Base-by-base conservation (phyloP, 1,140 invertebrate genomes). In the Dolichoris vasculosae region DNA sequence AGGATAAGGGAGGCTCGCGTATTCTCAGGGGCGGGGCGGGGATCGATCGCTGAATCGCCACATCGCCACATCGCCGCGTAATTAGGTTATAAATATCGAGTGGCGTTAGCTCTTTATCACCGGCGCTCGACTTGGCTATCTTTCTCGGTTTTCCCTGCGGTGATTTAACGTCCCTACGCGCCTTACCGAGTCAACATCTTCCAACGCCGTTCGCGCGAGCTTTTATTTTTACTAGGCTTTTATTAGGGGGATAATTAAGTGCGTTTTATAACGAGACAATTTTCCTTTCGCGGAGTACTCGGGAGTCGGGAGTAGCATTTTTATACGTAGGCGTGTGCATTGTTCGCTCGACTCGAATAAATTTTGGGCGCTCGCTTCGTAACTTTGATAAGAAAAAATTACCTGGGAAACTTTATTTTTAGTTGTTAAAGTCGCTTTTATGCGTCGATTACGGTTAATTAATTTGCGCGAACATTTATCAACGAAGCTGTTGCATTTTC, bases 41-140 rank as follows among this genome's bases (percentile, higher is more conserved):
- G 71, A 43, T 32, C 26, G 9, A 9, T 48, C 40, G 40, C 43
- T 13, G 20, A 38, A 35, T 59, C 75, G 75, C 43, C 46, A 32
- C 59, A 84, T 84, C 84, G 30, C 51, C 32, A 30, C 75, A 84
- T 84, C 76, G 63, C n/a, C 73, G 63, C 59, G 20, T 85, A 85
- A 85, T 85, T 85, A 85, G 83, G 76, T 85, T 85, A 75, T 85
- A 80, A 85, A 85, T 85, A 85, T 85, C 67, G 43, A 84, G 75
- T 51, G 35, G 48, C 67, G 9, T 48, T 20, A 17, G 8, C 46
- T 35, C 17, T 71, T 82, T 71, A 71, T 71, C 59, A 43, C 26
- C 35, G 51, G 9, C 30, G 20, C 35, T 55, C 23, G 55, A 79
- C 23, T 26, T 35, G 38, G 35, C 32, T 20, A 20, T 40, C 11